Evolutionary conservation across 1,140 invertebrate genomes (phyloP), one percentile per base, ranked within the genome.

Genomic region (Philotrypesis tridentata): DNA sequence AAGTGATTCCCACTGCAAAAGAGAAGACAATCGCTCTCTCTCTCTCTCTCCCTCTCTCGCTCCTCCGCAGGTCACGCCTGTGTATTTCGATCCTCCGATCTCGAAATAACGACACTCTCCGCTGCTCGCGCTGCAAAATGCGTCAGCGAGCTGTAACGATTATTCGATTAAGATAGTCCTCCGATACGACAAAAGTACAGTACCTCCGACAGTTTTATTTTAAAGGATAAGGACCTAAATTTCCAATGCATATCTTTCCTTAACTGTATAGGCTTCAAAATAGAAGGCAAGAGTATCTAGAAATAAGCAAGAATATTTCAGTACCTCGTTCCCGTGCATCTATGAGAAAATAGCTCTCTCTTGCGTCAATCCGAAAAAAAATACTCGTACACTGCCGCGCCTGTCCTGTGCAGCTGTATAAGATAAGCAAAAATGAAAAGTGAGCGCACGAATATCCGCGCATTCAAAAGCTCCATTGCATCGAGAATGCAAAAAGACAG

Each of bases 31-130:
- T 74, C 48, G 14, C 71, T 43, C 43, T 40, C 40, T 48, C n/a
- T 48, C 27, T 40, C 40, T 48, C n/a, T 48, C 27, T 74, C 48
- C n/a, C n/a, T n/a, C n/a, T n/a, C n/a, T n/a, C 29, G 37, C 8
- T 21, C 12, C 43, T 48, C 1, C 3, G 70, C 14, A 55, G 25
- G 29, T 29, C 7, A 37, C 11, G 72, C 17, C 48, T 61, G 14
- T 55, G 21, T 12, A 74, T 61, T 33, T 74, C 48, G 72, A 76
- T 65, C 1, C 7, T n/a, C 5, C 40, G 63, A 78, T 43, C 75
- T 48, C 21, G 21, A 78, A 78, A 78, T 78, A 78, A 55, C 63
- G 17, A 67, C 37, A 40, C 55, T 43, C 9, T 11, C 37, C n/a
- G n/a, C 33, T 5, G 14, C 0, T 55, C 17, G 17, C 11, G 5